These are phyloP conservation scores for Catharus minimus DNA, from an alignment of 2,113 vertebrate species.

Conservation along the genomic window DNA sequence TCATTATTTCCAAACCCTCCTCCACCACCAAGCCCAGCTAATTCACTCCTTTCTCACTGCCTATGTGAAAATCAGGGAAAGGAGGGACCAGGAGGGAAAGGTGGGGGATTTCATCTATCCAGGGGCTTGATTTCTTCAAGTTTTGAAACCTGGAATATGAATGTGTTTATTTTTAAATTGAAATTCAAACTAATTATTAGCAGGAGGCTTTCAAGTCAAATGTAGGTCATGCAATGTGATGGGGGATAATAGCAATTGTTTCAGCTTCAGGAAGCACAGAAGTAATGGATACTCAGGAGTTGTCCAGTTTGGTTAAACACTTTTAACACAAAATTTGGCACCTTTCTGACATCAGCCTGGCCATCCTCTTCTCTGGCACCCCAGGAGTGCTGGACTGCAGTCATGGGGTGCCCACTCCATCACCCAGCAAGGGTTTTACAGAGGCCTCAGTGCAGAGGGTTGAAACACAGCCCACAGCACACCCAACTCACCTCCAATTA, in stretches of 20 bases:
- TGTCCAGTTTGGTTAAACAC: slow-evolving; percentile 16
- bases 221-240: slow-evolving; percentile 73
- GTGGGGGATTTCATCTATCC: not conserved
- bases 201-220: slow-evolving; percentile 77
- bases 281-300: slow-evolving; percentile 44
- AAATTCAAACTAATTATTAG: slow-evolving; percentile 75
- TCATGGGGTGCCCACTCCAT: rapidly evolving
- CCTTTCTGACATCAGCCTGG: not conserved
- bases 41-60: not conserved
- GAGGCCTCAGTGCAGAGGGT: not conserved
- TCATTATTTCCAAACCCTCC: slow-evolving; percentile 46
- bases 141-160: slow-evolving; percentile 50
- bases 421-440: not conserved
- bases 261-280: slow-evolving; percentile 57
- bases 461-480: not conserved
- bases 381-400: not conserved
- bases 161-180: slow-evolving; percentile 74
- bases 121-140: not conserved
- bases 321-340: not conserved
- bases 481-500: not conserved
- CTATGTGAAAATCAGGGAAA: not conserved
- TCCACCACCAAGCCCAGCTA: not conserved
- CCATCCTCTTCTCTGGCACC: not conserved
- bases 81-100: not conserved
- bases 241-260: slow-evolving; percentile 71